Conservation (phyloP, 1,140 invertebrate genomes). For the Bombus turneri region DNA sequence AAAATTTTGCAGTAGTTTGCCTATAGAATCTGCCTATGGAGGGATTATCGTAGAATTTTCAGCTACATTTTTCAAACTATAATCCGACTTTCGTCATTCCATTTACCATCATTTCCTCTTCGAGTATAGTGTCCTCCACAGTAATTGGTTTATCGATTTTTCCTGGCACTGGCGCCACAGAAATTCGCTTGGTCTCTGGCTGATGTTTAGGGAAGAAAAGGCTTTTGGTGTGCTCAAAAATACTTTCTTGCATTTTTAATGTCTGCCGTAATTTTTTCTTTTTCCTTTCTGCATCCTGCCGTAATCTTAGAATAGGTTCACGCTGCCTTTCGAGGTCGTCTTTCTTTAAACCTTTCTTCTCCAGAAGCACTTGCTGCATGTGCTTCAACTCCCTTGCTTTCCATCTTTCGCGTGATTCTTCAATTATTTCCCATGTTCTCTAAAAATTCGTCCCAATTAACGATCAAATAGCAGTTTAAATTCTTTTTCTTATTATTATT, state of each 20-base stretch:
- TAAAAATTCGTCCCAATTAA: background rate
- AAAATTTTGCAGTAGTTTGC: background rate
- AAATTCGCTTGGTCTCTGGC: slow-evolving; percentile 19
- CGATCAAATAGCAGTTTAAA: background rate
- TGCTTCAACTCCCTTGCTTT: slow-evolving; percentile 77
- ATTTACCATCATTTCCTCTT: slow-evolving; percentile 38
- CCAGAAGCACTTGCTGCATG: slow-evolving; percentile 80
- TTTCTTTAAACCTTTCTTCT: slow-evolving; percentile 80
- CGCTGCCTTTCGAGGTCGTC: slow-evolving; percentile 79
- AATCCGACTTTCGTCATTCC: background rate
- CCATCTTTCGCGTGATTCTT: slow-evolving; percentile 76
- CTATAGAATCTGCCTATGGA: background rate
- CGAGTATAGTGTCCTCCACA: slow-evolving; percentile 43
- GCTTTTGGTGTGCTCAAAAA: slow-evolving; percentile 70
- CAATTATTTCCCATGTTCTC: slow-evolving; percentile 73
- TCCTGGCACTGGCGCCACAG: background rate
- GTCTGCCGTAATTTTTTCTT: slow-evolving; percentile 71
- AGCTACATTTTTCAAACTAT: background rate
- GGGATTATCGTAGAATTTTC: background rate
- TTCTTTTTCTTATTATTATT: background rate
- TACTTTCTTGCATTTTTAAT: slow-evolving; percentile 63
- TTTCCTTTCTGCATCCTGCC: slow-evolving; percentile 77
- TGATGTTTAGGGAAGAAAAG: slow-evolving; percentile 69
- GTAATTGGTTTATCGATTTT: background rate
- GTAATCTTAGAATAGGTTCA: slow-evolving; percentile 77